phyloP scores from a whole-genome alignment of 2,113 vertebrate genomes.

The Grus americana region DNA sequence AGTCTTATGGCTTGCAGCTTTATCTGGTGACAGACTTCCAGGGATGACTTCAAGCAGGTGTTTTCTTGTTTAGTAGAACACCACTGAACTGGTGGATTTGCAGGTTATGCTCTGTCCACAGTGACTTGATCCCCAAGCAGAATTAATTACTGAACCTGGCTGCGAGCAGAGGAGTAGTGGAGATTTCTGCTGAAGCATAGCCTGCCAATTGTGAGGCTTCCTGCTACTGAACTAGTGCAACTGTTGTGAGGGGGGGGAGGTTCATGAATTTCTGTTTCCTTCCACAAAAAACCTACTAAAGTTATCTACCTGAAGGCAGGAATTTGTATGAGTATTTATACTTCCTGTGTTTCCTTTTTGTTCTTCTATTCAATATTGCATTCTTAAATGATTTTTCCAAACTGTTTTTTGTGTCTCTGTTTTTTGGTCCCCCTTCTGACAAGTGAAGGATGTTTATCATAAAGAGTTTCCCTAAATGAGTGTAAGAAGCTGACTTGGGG shows the following conservation, averaged over 20 bases:
- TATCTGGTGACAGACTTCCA: background rate
- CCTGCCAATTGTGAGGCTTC: background rate
- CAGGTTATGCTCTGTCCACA: background rate
- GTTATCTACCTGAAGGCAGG: background rate
- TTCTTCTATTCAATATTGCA: background rate
- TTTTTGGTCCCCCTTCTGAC: background rate
- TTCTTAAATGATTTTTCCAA: background rate
- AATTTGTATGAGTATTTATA: background rate
- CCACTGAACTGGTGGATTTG: background rate
- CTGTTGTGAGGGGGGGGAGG: background rate
- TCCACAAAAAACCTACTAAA: background rate
- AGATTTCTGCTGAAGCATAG: background rate
- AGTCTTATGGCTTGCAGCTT: background rate
- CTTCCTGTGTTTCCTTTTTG: background rate
- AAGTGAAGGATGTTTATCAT: background rate
- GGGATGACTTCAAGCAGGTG: background rate
- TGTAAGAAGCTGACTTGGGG: background rate
- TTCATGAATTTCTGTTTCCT: background rate
- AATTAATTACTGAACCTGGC: background rate
- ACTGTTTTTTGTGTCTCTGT: background rate
- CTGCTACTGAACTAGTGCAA: background rate
- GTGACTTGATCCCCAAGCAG: background rate
- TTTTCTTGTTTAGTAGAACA: background rate
- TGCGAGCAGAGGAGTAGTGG: background rate
- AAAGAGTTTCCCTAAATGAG: background rate